Evolutionary conservation across 2,797 vertebrate genomes (phyloP).

Genomic region (Phoebastria nigripes): DNA sequence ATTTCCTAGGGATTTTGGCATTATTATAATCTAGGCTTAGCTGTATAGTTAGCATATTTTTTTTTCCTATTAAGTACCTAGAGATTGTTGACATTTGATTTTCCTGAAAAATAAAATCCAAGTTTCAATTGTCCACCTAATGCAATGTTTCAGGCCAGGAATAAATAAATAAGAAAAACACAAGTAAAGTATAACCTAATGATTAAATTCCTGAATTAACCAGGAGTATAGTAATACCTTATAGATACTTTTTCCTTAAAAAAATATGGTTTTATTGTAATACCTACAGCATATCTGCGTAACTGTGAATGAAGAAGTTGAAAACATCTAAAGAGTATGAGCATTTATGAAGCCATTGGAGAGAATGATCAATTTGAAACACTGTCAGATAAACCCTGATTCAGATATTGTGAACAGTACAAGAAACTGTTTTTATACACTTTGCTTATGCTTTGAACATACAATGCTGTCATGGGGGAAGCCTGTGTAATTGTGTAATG

Average conservation of each 20-base stretch:
- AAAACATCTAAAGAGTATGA: neutral
- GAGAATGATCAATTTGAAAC: neutral
- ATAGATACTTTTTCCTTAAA: neutral
- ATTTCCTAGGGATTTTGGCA: neutral
- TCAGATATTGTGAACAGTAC: neutral
- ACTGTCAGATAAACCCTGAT: neutral
- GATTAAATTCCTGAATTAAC: neutral
- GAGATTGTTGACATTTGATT: neutral
- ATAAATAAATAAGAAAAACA: neutral
- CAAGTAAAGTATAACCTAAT: neutral
- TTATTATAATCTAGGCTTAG: neutral
- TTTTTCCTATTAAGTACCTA: neutral
- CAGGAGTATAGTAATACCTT: neutral
- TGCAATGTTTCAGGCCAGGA: neutral
- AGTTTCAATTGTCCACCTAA: neutral
- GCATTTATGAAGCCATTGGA: neutral
- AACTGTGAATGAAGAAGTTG: neutral
- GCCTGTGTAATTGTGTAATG: neutral
- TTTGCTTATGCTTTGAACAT: neutral
- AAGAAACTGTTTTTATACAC: neutral
- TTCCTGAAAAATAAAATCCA: neutral
- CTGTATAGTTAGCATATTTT: neutral
- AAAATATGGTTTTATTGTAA: neutral
- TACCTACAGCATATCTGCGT: neutral
- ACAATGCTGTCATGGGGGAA: neutral